phyloP scores from a whole-genome alignment of 1,140 invertebrate genomes.

The Magallana gigas region DNA sequence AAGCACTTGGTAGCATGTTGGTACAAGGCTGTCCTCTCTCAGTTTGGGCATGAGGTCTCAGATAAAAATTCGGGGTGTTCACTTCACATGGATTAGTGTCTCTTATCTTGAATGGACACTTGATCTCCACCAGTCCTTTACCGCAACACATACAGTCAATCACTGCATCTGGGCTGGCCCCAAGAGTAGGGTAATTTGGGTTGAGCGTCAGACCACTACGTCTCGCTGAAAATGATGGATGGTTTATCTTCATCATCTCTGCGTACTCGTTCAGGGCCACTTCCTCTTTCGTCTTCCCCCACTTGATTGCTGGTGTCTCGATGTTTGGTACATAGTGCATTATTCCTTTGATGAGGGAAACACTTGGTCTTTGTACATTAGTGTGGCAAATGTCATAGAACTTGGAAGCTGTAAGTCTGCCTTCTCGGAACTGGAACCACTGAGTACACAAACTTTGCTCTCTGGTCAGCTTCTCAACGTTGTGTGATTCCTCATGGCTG shows the following conservation, averaged over 20 bases:
- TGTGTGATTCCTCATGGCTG: neutral
- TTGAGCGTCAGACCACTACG: neutral
- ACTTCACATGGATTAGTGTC: constrained; percentile 29
- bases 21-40: neutral
- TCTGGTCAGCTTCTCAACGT: neutral
- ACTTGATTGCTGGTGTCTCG: neutral
- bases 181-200: neutral
- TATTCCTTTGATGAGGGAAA: neutral
- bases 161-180: neutral
- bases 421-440: neutral
- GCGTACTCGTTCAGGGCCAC: neutral
- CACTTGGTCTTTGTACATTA: neutral
- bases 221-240: neutral
- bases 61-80: neutral
- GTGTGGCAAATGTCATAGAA: constrained; percentile 5
- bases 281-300: neutral
- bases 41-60: neutral
- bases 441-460: neutral
- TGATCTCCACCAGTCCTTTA: too few relatives aligned
- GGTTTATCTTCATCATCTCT: neutral
- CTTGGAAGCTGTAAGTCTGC: neutral
- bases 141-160: too few relatives aligned
- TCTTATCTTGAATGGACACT: neutral
- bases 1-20: constrained; percentile 13
- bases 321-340: neutral